Percentiles rank a stretch among this genome's conserved stretches.
Conservation (phyloP, 2,113 vertebrate genomes). For the zebrafish (Danio rerio) region DNA sequence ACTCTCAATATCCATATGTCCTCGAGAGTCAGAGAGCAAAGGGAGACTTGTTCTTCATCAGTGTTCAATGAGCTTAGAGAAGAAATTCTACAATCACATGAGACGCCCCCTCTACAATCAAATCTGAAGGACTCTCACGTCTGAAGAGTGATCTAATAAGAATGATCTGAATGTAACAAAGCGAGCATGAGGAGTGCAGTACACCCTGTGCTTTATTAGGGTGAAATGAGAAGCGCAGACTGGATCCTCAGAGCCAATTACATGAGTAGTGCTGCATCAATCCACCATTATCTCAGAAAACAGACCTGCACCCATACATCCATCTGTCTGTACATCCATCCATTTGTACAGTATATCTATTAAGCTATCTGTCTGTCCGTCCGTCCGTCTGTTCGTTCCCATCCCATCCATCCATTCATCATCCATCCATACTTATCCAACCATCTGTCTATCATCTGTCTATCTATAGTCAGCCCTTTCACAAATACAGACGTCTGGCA, state of each 20-base stretch:
- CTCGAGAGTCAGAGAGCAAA: neutral
- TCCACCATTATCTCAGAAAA: neutral
- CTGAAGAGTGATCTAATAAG: constrained; percentile 44
- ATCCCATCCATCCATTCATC: too few species aligned
- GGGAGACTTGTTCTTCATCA: constrained; percentile 20
- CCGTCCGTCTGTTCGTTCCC: neutral
- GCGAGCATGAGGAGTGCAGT: constrained; percentile 3
- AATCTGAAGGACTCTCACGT: constrained; percentile 29
- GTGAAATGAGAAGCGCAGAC: constrained; percentile 33
- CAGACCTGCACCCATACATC: neutral
- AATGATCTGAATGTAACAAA: constrained; percentile 32
- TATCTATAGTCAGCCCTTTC: too few species aligned
- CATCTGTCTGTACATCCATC: neutral
- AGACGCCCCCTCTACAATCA: constrained; percentile 22
- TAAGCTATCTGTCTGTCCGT: neutral
- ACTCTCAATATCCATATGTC: constrained; percentile 11
- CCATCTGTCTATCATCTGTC: too few species aligned
- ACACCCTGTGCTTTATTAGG: constrained; percentile 50
- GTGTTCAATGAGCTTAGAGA: constrained; percentile 15
- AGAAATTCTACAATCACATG: neutral
- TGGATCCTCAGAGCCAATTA: constrained; percentile 20
- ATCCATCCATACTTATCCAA: too few species aligned
- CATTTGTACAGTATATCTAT: neutral
- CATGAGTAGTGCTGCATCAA: neutral
- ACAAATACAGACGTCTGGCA: too few species aligned